Percentiles rank a stretch among this genome's conserved stretches.
Conservation (phyloP, 1,140 invertebrate genomes). For the Monomorium pharaonis region DNA sequence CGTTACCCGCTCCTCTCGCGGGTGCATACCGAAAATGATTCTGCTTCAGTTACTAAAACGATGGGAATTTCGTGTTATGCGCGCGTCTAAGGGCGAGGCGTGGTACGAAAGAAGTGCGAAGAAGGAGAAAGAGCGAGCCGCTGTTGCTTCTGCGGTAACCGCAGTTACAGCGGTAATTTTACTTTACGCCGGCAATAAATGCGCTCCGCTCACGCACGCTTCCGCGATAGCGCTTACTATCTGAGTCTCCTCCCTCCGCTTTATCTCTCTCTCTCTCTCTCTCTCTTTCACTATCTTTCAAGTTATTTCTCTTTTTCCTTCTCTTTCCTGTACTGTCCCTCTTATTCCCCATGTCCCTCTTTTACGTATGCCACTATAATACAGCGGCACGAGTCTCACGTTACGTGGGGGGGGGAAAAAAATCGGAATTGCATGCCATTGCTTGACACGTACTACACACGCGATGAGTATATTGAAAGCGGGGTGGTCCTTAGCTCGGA, state of each 20-base stretch:
- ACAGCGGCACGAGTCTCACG: conserved; percentile 53
- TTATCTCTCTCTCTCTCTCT: background rate
- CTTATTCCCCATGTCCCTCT: background rate
- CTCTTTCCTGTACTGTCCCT: conserved; percentile 5
- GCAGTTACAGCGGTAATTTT: conserved; percentile 79
- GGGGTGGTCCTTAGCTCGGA: conserved; percentile 19
- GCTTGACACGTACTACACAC: conserved; percentile 2
- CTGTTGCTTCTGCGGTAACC: conserved; percentile 72
- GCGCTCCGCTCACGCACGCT: conserved; percentile 79
- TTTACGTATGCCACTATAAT: conserved; percentile 9
- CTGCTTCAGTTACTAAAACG: conserved; percentile 78
- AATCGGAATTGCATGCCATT: conserved; percentile 22
- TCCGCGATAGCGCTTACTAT: conserved; percentile 70
- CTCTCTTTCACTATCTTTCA: background rate
- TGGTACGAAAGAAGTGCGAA: conserved; percentile 72
- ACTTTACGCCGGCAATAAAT: conserved; percentile 81
- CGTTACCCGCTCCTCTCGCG: conserved; percentile 56
- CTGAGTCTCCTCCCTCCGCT: background rate
- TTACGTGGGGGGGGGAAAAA: conserved; percentile 33
- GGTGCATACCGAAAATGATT: conserved; percentile 79
- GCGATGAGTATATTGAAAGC: conserved; percentile 60
- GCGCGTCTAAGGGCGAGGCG: conserved; percentile 50
- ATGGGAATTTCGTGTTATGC: conserved; percentile 79
- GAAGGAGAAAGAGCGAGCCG: conserved; percentile 12
- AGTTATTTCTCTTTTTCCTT: background rate